Conservation (phyloP, 2,113 vertebrate genomes). For the Machaerirhynchus nigripectus region DNA sequence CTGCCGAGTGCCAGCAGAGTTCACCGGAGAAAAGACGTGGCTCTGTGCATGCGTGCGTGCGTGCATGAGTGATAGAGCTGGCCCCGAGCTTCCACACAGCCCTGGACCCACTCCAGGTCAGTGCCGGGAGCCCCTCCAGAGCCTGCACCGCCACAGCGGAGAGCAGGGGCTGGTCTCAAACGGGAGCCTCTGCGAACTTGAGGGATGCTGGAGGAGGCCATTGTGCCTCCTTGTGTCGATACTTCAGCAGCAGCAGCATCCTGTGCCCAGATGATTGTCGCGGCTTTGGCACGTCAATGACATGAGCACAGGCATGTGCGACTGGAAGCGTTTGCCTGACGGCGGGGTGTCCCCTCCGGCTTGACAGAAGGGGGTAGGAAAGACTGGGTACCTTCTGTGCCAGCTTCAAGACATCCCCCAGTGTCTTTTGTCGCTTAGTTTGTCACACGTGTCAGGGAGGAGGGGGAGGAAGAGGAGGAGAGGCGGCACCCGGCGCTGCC, state of each 20-base stretch:
- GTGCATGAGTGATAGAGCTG: not conserved
- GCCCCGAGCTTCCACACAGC: not conserved
- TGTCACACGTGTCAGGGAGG: not conserved
- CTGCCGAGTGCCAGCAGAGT: conserved; percentile 39
- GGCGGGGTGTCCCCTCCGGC: not conserved
- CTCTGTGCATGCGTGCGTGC: not conserved
- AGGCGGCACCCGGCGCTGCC: not conserved
- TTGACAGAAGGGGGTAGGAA: not conserved
- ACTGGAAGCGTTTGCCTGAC: not conserved
- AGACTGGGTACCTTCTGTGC: not conserved
- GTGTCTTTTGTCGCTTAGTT: not conserved
- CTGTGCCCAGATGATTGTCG: not conserved
- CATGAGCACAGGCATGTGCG: not conserved
- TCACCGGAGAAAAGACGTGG: conserved; percentile 47
- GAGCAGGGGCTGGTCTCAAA: not conserved
- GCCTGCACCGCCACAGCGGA: not conserved
- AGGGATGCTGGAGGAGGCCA: not conserved
- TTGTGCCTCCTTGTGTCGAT: not conserved
- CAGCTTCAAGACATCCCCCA: not conserved
- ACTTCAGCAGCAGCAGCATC: not conserved
- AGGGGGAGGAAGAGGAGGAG: not conserved
- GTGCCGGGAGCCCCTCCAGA: not conserved
- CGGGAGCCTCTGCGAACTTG: not conserved
- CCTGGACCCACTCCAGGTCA: not conserved
- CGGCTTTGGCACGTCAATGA: not conserved